These are phyloP conservation scores for Drosophila subobscura DNA, from an alignment of 1,140 invertebrate species.

Conservation along the genomic window DNA sequence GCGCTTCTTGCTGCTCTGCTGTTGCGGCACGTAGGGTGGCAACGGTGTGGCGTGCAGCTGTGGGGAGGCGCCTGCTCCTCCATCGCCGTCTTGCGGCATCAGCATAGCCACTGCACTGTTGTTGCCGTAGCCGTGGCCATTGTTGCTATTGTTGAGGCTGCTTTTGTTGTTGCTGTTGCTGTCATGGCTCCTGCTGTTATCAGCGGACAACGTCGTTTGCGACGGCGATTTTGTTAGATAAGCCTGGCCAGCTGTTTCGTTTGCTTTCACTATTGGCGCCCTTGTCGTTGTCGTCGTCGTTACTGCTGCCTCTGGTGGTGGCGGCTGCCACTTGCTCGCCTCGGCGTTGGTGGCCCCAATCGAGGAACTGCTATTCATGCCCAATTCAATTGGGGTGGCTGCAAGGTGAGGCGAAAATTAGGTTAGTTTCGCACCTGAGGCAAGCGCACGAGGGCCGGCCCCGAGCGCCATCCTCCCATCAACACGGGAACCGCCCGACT, in stretches of 20 bases:
- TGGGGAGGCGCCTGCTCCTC: conserved; percentile 6
- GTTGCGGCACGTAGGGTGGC: conserved; percentile 43
- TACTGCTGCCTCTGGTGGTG: conserved; percentile 9
- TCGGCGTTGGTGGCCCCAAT: conserved; percentile 27
- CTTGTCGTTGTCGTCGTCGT: conserved; percentile 23
- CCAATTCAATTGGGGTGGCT: conserved; percentile 63
- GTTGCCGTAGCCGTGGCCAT: conserved; percentile 9
- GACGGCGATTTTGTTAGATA: conserved; percentile 66
- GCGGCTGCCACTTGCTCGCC: conserved; percentile 38
- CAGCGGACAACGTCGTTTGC: conserved; percentile 38
- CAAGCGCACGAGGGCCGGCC: not conserved
- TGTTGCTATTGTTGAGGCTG: conserved; percentile 25
- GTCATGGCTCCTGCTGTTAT: conserved; percentile 65
- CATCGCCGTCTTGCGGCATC: conserved; percentile 28
- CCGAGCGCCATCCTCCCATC: conserved; percentile 7
- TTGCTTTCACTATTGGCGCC: conserved; percentile 25
- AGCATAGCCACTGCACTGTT: conserved; percentile 37
- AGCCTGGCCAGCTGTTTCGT: conserved; percentile 70
- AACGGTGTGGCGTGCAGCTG: conserved; percentile 24
- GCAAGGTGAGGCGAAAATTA: conserved; percentile 26
- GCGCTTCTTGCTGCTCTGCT: conserved; percentile 59
- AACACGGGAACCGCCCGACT: conserved; percentile 26
- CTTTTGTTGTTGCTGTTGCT: conserved; percentile 51
- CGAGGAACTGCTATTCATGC: conserved; percentile 59
- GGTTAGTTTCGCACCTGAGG: conserved; percentile 66